phyloP scores from a whole-genome alignment of 2,113 vertebrate species.

The Seriola dumerili region DNA sequence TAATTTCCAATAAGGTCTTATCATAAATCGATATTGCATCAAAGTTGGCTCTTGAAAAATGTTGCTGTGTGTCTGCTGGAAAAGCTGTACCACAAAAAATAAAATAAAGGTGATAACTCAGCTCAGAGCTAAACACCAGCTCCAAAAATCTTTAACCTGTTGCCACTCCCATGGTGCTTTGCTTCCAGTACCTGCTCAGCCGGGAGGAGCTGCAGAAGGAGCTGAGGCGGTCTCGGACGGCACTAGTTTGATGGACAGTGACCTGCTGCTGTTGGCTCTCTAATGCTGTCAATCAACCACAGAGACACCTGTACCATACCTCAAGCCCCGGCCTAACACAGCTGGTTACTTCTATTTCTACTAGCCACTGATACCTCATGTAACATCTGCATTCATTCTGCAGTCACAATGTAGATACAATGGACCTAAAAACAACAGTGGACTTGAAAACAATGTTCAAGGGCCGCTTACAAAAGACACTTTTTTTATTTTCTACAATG shows the following conservation, averaged over 20 bases:
- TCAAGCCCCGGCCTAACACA: slow-evolving; percentile 28
- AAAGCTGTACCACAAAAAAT: not conserved
- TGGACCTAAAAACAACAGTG: not conserved
- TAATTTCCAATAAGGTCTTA: not conserved
- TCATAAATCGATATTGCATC: not conserved
- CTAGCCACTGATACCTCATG: slow-evolving; percentile 31
- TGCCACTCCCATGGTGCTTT: slow-evolving; percentile 68
- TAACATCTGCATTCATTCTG: slow-evolving; percentile 15
- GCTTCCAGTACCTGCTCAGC: slow-evolving; percentile 91
- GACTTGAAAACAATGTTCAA: slow-evolving; percentile 10
- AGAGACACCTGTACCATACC: slow-evolving; percentile 32
- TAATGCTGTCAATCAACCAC: slow-evolving; percentile 52
- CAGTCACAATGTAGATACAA: not conserved
- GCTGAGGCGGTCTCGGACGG: slow-evolving; percentile 82
- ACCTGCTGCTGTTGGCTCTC: slow-evolving; percentile 69
- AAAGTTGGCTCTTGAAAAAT: not conserved
- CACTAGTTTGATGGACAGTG: slow-evolving; percentile 75
- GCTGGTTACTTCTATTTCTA: not conserved
- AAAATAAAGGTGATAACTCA: slow-evolving; percentile 7
- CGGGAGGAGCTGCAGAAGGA: slow-evolving; percentile 89
- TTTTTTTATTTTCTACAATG: not conserved
- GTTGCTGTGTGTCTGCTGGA: not conserved
- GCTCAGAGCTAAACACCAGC: slow-evolving; percentile 19
- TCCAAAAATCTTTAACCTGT: slow-evolving; percentile 61
- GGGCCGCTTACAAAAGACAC: not conserved